phyloP scores from a whole-genome alignment of 2,113 vertebrate species.

The Rhea pennata region DNA sequence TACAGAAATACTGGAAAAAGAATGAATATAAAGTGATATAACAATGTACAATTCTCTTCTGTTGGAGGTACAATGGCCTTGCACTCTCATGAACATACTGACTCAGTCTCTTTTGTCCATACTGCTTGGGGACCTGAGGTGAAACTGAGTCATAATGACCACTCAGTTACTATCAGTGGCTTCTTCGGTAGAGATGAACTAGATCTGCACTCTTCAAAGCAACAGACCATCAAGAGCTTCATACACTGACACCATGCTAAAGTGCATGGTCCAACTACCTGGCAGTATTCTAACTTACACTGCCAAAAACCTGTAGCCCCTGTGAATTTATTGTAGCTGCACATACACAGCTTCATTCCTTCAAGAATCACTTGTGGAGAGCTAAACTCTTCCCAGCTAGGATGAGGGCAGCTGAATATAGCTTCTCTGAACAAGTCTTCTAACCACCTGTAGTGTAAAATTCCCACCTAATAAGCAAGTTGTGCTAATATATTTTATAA shows the following conservation, averaged over 20 bases:
- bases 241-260: background rate
- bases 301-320: background rate
- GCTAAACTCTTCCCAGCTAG: background rate
- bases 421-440: background rate
- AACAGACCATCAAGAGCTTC: background rate
- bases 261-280: background rate
- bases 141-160: background rate
- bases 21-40: background rate
- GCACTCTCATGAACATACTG: background rate
- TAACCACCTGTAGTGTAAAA: background rate
- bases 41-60: background rate
- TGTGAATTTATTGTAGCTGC: background rate
- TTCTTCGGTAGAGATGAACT: background rate
- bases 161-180: background rate
- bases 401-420: background rate
- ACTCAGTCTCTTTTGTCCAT: background rate
- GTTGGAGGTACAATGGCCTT: background rate
- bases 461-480: background rate
- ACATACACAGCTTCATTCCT: background rate
- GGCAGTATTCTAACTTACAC: background rate
- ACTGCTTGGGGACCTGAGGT: background rate
- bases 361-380: background rate
- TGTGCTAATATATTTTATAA: background rate
- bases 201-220: background rate
- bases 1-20: background rate